A percentile compares a stretch with the other conserved stretches of the same genome.
phyloP scores from a whole-genome alignment of 2,797 vertebrate genomes.

The Rhodeus uyekii region DNA sequence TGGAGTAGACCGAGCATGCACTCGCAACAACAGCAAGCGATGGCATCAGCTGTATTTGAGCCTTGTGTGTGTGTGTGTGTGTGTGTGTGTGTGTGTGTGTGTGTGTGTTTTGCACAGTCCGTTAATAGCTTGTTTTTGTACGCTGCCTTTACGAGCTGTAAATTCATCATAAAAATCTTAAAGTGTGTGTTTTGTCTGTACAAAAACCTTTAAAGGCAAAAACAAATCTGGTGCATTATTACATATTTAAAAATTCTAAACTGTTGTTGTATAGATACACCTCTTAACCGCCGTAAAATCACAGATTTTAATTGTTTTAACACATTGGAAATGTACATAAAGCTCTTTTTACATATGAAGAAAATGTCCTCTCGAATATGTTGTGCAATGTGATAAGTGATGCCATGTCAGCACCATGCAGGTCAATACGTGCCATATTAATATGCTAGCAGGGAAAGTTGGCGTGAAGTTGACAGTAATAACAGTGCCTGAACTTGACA shows the following conservation, averaged over 20 bases:
- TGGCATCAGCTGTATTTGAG: conserved; percentile 11
- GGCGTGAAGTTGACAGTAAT: conserved; percentile 11
- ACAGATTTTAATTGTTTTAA: background rate
- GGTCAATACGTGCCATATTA: background rate
- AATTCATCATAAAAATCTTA: no score
- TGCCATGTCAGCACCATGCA: conserved; percentile 8
- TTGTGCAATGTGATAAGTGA: background rate
- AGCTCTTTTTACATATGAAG: background rate
- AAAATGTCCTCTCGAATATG: background rate
- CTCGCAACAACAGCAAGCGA: background rate
- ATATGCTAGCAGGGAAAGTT: background rate
- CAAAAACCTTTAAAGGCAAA: background rate
- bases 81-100: background rate
- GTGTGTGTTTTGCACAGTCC: background rate
- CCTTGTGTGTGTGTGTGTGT: background rate
- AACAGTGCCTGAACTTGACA: background rate
- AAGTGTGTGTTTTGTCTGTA: conserved; percentile 9
- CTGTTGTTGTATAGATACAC: background rate
- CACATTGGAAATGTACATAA: background rate
- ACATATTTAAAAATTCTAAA: background rate
- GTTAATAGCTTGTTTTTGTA: conserved; percentile 18
- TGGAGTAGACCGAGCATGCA: background rate
- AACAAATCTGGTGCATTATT: background rate
- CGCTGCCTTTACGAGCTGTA: background rate
- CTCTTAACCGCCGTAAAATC: background rate